Conservation (phyloP, 2,113 vertebrate genomes). For the Triplophysa rosa region DNA sequence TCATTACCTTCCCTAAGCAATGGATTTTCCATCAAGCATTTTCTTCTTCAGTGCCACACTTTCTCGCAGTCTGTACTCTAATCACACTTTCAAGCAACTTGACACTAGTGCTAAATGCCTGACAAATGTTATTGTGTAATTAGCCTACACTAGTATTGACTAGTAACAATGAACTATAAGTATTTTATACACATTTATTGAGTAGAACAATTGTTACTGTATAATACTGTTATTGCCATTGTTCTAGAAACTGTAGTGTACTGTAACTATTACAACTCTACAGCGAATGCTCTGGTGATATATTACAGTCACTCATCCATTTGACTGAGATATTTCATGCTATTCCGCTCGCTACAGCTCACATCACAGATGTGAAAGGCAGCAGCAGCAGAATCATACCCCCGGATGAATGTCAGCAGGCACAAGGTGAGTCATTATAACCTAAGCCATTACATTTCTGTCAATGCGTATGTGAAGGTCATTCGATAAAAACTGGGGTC, state of each 20-base stretch:
- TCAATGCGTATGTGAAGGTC: not conserved
- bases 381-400: not conserved
- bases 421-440: not conserved
- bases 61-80: constrained; percentile 7
- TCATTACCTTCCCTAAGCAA: constrained; percentile 15
- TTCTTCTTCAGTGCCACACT: not conserved
- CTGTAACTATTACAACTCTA: no score
- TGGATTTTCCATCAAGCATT: constrained; percentile 33
- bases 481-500: not conserved
- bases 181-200: not conserved
- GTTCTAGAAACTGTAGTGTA: not conserved
- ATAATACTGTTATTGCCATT: not conserved
- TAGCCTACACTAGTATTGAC: not conserved
- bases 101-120: not conserved
- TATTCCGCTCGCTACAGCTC: not conserved
- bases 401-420: not conserved
- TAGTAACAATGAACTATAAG: not conserved
- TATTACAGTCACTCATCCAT: no score
- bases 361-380: not conserved
- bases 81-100: constrained; percentile 9
- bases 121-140: not conserved
- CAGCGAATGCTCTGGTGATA: no score
- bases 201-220: not conserved
- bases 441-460: not conserved
- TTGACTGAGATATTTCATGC: no score